Evolutionary conservation across 2,797 vertebrate species (phyloP), one percentile per base, ranked within the genome.

Genomic region (Ctenosaura bakeri): DNA sequence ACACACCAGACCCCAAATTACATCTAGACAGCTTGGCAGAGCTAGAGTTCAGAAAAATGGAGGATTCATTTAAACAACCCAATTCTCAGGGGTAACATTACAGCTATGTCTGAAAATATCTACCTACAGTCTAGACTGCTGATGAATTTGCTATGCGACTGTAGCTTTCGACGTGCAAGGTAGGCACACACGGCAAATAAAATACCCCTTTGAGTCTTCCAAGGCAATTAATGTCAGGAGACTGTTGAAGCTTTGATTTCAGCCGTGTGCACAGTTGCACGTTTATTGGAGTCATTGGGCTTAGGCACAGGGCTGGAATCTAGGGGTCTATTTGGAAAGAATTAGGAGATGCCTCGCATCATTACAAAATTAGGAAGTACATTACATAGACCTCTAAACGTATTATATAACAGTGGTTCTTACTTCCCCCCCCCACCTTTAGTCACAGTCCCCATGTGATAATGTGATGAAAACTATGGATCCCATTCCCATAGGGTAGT

Each of bases 1-100:
- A 71, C 6, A 0, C 87, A 91, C 81, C 93, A 92, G 93, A 92
- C 91, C 90, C 89, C 82, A 93, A 95, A 94, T 88, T 93, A 82
- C 85, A 94, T 88, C 32, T 24, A 56, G 88, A 90, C 78, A 90
- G 92, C 94, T 94, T 94, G 83, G 85, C 64, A 79, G 85, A 88
- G 85, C 85, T 92, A n/a, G 9, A 71, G 88, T 81, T 86, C 38
- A 54, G 90, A 78, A 88, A 94, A 95, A 84, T 66, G 87, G 93
- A 92, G 80, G 79, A 90, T 87, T 96, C 9, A 77, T 90, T 83
- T 69, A 90, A 78, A 50, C 90, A 79, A n/a, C 35, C 80, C 62
- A 73, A 46, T 86, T 81, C 89, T 90, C 83, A 4, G 9, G 80
- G 73, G 85, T 20, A 35, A n/a, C 81, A 77, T 90, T 87, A 88